A percentile compares a stretch with the other conserved stretches of the same genome.
Evolutionary conservation across 1,140 invertebrate genomes (phyloP).

Genomic region (Achroia grisella): DNA sequence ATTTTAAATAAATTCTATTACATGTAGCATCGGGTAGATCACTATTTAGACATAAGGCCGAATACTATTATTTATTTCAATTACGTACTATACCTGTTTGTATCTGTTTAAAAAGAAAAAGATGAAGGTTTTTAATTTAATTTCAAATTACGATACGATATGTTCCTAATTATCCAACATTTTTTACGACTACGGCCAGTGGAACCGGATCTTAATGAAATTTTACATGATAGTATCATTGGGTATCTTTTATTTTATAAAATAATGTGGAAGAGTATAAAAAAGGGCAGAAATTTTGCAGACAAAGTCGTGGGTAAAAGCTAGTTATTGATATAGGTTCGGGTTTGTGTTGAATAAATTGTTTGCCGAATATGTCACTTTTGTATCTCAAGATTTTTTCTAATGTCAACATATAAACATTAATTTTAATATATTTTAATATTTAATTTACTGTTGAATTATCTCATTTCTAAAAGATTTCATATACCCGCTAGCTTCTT

Average conservation of each 20-base stretch:
- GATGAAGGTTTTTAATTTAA: neutral
- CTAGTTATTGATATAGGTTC: neutral
- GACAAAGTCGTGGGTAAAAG: no score
- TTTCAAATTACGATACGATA: neutral
- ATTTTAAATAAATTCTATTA: neutral
- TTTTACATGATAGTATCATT: neutral
- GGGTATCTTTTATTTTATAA: neutral
- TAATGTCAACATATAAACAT: neutral
- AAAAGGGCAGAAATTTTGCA: neutral
- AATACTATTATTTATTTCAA: neutral
- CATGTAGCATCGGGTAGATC: neutral
- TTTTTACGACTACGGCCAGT: neutral
- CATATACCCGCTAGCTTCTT: slow-evolving; percentile 1
- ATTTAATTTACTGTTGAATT: no score
- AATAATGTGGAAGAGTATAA: no score
- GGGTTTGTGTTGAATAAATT: neutral
- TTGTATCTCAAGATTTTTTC: neutral
- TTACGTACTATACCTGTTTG: neutral
- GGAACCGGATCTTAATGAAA: neutral
- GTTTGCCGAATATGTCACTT: neutral
- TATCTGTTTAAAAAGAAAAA: neutral
- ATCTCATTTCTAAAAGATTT: neutral
- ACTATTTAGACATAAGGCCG: no score
- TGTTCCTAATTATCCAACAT: neutral
- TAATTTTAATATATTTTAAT: neutral